phyloP scores from a whole-genome alignment of 2,113 vertebrate species.

The Genyomyrus donnyi region DNA sequence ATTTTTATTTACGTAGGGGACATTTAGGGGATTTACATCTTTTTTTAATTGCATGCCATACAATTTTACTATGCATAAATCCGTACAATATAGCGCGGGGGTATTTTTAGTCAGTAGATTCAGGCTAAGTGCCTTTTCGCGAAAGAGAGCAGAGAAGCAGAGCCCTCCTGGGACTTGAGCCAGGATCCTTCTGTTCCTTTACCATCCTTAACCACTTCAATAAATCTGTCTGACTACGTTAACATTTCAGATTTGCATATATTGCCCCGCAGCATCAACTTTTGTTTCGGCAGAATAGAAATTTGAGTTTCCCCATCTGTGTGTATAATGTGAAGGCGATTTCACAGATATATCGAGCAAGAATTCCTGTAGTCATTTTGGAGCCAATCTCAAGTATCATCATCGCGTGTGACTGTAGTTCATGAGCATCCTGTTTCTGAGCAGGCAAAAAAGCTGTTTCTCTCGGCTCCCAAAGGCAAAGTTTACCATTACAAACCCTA shows the following conservation, averaged over 20 bases:
- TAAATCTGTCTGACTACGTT: slow-evolving; percentile 1
- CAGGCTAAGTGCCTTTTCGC: neutral
- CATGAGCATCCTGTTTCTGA: neutral
- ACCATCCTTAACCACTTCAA: slow-evolving; percentile 1
- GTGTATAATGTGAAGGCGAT: neutral
- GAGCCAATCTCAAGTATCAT: neutral
- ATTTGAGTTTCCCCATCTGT: neutral
- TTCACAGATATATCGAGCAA: neutral
- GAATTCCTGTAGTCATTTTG: neutral
- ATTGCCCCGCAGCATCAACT: neutral
- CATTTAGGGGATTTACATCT: neutral
- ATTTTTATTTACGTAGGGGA: neutral
- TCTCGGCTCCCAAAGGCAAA: neutral
- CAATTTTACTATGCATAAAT: neutral
- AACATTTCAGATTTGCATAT: slow-evolving; percentile 2
- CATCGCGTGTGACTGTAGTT: neutral
- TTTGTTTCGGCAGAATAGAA: neutral
- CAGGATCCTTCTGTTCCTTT: neutral
- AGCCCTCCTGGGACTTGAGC: neutral
- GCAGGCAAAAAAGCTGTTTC: neutral
- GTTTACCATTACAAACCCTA: neutral
- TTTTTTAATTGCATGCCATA: neutral
- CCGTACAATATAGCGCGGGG: neutral
- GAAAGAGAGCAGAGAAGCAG: neutral
- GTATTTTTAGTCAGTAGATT: neutral